Conservation (phyloP, 2,888 invertebrate species). For the Agriopis marginaria region DNA sequence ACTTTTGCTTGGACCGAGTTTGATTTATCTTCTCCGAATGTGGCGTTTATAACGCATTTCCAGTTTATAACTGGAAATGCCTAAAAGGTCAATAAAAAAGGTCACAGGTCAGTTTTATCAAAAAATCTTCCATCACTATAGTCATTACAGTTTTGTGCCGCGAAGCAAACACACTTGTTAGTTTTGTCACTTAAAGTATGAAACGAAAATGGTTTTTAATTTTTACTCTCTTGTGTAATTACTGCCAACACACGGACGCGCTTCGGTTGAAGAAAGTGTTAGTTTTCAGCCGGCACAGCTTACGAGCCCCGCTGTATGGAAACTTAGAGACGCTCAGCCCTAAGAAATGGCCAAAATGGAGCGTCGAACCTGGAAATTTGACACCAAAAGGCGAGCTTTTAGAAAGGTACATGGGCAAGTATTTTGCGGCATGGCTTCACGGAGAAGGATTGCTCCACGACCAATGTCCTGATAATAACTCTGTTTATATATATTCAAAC, state of each 20-base stretch:
- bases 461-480: neutral
- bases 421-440: constrained; percentile 1
- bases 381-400: constrained; percentile 2
- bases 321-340: neutral
- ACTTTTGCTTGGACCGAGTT: too few species aligned
- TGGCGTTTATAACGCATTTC: too few species aligned
- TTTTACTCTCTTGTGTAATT: neutral
- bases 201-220: neutral
- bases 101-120: neutral
- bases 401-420: constrained; percentile 8
- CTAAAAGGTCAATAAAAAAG: too few species aligned
- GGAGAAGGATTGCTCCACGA: neutral
- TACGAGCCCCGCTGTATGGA: constrained; percentile 2
- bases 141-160: neutral
- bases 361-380: neutral
- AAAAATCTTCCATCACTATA: neutral
- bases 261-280: constrained; percentile 17
- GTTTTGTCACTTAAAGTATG: neutral
- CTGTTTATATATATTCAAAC: neutral
- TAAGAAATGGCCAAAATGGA: constrained; percentile 5
- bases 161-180: neutral
- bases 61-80: too few species aligned
- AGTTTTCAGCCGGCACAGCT: constrained; percentile 12
- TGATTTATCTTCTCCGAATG: too few species aligned
- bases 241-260: neutral